Base-by-base conservation (phyloP, 2,113 vertebrate genomes). In the Casuarius casuarius region DNA sequence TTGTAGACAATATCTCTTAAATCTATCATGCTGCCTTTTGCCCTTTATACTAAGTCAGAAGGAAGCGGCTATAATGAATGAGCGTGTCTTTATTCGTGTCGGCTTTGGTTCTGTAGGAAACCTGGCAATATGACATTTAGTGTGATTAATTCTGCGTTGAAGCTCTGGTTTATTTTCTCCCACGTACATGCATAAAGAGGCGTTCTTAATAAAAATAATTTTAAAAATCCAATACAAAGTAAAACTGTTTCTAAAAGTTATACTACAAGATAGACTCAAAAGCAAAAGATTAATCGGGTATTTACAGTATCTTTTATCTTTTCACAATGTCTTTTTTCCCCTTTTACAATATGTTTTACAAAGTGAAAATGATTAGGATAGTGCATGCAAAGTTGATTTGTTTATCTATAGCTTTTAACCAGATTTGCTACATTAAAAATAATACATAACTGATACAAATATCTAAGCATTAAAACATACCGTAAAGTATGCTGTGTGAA, bases 1-100 rank as follows among this genome's bases (percentile, higher is more conserved):
- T 80, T 94, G 81, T 54, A 92, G 84, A 95, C 90, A 95, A 95
- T 97, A 97, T 96, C 77, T 97, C 97, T 98, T 97, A 97, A 97
- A 98, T 97, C 96, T 96, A 94, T 98, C 97, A 96, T 94, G 61
- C 68, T 97, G 93, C 93, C 96, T 98, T 98, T 96, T 98, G 97
- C 96, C 97, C 96, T 98, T 98, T 97, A 97, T 97, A 96, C 87
- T 97, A 95, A 97, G 97, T 97, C 97, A 97, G 92, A 95, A 90
- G 92, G 83, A 96, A 89, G 35, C 46, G 28, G 76, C 40, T 76
- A 23, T 97, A 97, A 98, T 97, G 96, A 97, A 98, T 96, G 96
- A 97, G 85, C 13, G 4, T 87, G 90, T 97, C 86, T 92, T 95
- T 92, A 81, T 97, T 93, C 85, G 92, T 15, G 58, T 96, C 48